phyloP scores from a whole-genome alignment of 2,888 invertebrate genomes.

The Microctonus brassicae region DNA sequence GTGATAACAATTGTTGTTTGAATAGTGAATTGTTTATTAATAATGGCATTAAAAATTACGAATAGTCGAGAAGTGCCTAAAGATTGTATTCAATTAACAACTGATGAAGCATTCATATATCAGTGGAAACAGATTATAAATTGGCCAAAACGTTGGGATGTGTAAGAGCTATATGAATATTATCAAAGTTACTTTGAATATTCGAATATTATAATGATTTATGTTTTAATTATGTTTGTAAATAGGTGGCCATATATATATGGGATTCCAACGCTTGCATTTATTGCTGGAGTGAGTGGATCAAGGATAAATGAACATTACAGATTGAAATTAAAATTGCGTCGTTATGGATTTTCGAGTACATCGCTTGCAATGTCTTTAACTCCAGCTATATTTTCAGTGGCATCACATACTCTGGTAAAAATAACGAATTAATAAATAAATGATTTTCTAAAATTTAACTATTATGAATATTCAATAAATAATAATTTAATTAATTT shows the following conservation, averaged over 20 bases:
- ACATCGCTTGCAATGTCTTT: slow-evolving; percentile 75
- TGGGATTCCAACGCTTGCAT: slow-evolving; percentile 72
- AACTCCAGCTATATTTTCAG: slow-evolving; percentile 74
- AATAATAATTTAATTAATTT: background rate
- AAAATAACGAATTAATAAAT: slow-evolving; percentile 34
- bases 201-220: background rate
- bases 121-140: slow-evolving; percentile 73
- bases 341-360: slow-evolving; percentile 73
- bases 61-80: slow-evolving; percentile 71
- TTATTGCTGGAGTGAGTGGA: slow-evolving; percentile 72
- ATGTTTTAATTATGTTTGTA: background rate
- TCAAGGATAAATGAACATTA: slow-evolving; percentile 76
- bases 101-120: slow-evolving; percentile 74
- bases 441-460: too few species aligned
- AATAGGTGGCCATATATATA: slow-evolving; percentile 73
- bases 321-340: slow-evolving; percentile 75
- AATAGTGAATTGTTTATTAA: background rate
- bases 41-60: slow-evolving; percentile 33
- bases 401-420: slow-evolving; percentile 75
- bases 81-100: slow-evolving; percentile 74
- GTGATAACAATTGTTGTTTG: background rate
- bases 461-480: too few species aligned
- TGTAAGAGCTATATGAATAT: too few species aligned
- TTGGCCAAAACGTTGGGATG: slow-evolving; percentile 75
- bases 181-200: too few species aligned